A percentile compares a stretch with the other conserved stretches of the same genome.
These are phyloP conservation scores for Vidua macroura DNA, from an alignment of 2,113 vertebrate genomes.

Conservation along the genomic window DNA sequence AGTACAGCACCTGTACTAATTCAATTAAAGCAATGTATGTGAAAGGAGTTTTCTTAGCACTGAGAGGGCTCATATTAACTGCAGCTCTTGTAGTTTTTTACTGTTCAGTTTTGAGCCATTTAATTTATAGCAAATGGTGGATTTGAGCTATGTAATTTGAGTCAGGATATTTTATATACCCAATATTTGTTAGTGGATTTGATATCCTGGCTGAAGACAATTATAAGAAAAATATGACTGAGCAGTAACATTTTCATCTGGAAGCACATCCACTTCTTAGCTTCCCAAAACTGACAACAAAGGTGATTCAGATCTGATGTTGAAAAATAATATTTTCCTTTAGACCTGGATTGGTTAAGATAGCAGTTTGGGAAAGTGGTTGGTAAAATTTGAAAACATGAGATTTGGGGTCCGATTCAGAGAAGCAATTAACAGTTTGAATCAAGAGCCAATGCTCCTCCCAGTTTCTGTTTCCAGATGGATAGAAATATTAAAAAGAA, in stretches of 20 bases:
- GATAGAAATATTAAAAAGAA: background rate
- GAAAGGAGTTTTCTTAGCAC: background rate
- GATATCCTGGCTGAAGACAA: background rate
- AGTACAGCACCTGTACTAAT: background rate
- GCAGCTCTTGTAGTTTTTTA: background rate
- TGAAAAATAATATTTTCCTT: background rate
- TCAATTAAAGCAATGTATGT: background rate
- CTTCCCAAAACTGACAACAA: background rate
- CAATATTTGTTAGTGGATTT: background rate
- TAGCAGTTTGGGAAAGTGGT: background rate
- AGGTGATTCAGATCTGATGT: background rate
- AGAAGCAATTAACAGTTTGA: background rate
- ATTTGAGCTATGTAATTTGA: background rate
- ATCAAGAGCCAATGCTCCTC: background rate
- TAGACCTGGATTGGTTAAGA: background rate
- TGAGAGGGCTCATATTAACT: background rate
- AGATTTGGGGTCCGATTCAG: conserved; percentile 17
- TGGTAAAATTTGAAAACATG: background rate
- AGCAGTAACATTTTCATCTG: background rate
- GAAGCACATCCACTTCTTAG: background rate
- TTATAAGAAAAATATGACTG: background rate
- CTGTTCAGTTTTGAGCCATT: background rate
- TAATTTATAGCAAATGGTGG: background rate
- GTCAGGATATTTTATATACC: background rate
- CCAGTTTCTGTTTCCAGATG: conserved; percentile 7